Evolutionary conservation across 2,797 vertebrate species (phyloP).

Genomic region (Dryobates pubescens): DNA sequence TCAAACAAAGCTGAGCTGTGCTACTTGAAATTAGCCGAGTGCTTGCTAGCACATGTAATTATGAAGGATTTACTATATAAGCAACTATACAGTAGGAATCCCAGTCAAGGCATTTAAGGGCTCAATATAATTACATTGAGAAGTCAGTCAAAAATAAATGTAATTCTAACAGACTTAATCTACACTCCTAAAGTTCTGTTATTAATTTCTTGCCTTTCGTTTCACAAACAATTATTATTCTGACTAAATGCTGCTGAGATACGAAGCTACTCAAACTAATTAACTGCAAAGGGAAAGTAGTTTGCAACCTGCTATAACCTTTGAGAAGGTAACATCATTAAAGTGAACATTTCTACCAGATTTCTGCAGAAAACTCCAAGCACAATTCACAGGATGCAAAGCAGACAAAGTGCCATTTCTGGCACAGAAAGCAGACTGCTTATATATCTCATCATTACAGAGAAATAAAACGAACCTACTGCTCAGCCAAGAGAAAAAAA

Average conservation of each 20-base stretch:
- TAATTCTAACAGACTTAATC: not conserved
- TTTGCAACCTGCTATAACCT: not conserved
- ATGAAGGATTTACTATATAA: not conserved
- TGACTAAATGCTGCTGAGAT: not conserved
- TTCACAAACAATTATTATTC: conserved; percentile 6
- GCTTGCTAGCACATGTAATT: not conserved
- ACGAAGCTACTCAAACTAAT: not conserved
- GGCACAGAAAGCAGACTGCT: not conserved
- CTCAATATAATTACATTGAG: not conserved
- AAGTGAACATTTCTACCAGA: not conserved
- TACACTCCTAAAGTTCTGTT: not conserved
- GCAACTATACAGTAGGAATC: not conserved
- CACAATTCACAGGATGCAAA: not conserved
- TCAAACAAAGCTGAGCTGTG: conserved; percentile 4
- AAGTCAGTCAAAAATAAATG: not conserved
- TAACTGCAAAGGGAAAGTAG: not conserved
- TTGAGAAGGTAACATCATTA: not conserved
- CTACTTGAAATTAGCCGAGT: not conserved
- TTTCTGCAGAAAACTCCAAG: not conserved
- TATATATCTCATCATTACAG: not conserved
- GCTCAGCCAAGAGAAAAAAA: not conserved
- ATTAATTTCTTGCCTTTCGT: not conserved
- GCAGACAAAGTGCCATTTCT: not conserved
- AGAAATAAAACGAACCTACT: not conserved
- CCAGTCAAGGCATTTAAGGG: not conserved